A percentile compares a stretch with the other conserved stretches of the same genome.
phyloP scores from a whole-genome alignment of 2,797 vertebrate genomes.

The Hirundo rustica region DNA sequence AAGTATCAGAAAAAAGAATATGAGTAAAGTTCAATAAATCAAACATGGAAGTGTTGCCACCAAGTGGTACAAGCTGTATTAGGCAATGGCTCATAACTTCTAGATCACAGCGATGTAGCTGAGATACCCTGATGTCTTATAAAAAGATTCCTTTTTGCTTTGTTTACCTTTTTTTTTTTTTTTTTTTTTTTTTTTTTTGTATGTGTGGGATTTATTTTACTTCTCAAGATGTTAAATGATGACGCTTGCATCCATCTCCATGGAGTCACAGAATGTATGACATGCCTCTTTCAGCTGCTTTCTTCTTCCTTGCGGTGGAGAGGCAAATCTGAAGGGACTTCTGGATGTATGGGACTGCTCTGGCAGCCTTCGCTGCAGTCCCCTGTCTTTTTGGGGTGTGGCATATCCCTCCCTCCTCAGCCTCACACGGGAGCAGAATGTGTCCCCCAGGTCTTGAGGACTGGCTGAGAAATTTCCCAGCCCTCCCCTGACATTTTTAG shows the following conservation, averaged over 20 bases:
- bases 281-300: neutral
- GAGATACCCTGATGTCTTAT: neutral
- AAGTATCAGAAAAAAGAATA: conserved; percentile 46
- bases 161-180: neutral
- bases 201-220: neutral
- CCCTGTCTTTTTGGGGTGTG: neutral
- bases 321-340: neutral
- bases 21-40: conserved; percentile 69
- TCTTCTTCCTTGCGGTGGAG: neutral
- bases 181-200: too few species aligned
- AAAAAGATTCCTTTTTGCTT: neutral
- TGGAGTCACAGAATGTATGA: rapidly evolving
- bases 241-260: neutral
- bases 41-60: conserved; percentile 79
- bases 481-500: neutral
- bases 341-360: neutral
- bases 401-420: neutral
- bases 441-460: neutral
- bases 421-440: rapidly evolving
- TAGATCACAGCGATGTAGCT: neutral
- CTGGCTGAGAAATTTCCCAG: neutral
- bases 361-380: rapidly evolving
- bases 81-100: conserved; percentile 54
- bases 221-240: neutral
- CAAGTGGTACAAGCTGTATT: conserved; percentile 74